These are phyloP conservation scores for Stenchaetothrips biformis DNA, from an alignment of 2,888 invertebrate species.

Conservation along the genomic window DNA sequence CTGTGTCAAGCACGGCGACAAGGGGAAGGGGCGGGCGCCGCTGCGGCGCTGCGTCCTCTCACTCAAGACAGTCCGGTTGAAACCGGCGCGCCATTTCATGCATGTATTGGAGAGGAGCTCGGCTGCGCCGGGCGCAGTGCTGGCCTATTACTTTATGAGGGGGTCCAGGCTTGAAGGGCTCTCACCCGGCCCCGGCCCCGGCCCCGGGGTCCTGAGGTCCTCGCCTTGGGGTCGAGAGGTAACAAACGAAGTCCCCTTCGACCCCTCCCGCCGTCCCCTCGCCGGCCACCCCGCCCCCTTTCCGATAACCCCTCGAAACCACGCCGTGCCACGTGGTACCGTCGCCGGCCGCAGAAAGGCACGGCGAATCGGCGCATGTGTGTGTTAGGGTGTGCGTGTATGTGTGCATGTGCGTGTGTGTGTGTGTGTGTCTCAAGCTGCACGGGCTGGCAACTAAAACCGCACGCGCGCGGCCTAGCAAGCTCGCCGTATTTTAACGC, in stretches of 20 bases:
- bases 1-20: neutral
- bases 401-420: neutral
- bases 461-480: neutral
- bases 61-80: neutral
- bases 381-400: neutral
- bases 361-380: neutral
- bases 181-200: neutral
- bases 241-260: neutral
- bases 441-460: neutral
- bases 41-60: neutral
- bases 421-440: neutral
- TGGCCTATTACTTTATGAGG: constrained; percentile 12
- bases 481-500: neutral
- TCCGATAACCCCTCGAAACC: neutral
- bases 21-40: neutral
- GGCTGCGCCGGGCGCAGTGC: neutral
- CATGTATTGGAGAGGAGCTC: neutral
- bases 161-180: neutral
- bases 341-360: neutral
- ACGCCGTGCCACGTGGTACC: neutral
- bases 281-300: neutral
- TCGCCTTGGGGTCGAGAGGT: neutral
- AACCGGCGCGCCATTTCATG: neutral
- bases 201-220: neutral
- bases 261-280: neutral